Percentiles rank a stretch among this genome's conserved stretches.
Conservation (phyloP, 2,113 vertebrate species). For the Alouatta palliata region DNA sequence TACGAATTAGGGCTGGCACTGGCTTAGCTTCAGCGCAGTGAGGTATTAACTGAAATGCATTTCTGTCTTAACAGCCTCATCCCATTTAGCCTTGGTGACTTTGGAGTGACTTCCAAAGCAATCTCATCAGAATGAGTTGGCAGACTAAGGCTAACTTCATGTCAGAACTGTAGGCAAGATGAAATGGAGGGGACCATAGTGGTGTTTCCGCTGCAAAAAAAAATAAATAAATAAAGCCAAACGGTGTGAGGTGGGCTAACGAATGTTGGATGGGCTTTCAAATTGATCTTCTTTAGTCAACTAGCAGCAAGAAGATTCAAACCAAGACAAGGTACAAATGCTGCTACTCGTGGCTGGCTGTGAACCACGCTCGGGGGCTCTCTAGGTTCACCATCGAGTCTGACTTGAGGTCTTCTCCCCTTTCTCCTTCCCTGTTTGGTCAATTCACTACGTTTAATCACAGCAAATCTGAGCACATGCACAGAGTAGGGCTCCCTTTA, state of each 20-base stretch:
- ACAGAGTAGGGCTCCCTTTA: not conserved
- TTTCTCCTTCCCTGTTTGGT: not conserved
- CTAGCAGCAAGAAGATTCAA: constrained; percentile 51
- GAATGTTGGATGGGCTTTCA: constrained; percentile 67
- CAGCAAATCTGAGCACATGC: constrained; percentile 21
- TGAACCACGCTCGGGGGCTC: not conserved
- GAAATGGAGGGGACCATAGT: constrained; percentile 75
- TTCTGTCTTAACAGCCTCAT: constrained; percentile 83
- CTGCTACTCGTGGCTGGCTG: not conserved
- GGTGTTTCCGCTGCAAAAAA: constrained; percentile 53
- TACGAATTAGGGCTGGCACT: constrained; percentile 90
- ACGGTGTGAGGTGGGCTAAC: constrained; percentile 53
- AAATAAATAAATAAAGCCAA: not conserved
- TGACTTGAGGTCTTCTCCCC: not conserved
- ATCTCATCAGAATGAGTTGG: constrained; percentile 86
- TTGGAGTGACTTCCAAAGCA: constrained; percentile 89
- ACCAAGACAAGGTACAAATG: constrained; percentile 38
- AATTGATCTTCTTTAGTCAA: constrained; percentile 63
- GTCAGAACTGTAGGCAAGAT: constrained; percentile 82
- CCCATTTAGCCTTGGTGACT: constrained; percentile 86
- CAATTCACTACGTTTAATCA: not conserved
- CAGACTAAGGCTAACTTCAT: constrained; percentile 88
- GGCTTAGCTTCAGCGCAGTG: constrained; percentile 87
- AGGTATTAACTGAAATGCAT: constrained; percentile 90
- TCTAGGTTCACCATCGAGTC: constrained; percentile 33